These are phyloP conservation scores for Alces alces DNA, from an alignment of 2,113 vertebrate species.

Conservation along the genomic window DNA sequence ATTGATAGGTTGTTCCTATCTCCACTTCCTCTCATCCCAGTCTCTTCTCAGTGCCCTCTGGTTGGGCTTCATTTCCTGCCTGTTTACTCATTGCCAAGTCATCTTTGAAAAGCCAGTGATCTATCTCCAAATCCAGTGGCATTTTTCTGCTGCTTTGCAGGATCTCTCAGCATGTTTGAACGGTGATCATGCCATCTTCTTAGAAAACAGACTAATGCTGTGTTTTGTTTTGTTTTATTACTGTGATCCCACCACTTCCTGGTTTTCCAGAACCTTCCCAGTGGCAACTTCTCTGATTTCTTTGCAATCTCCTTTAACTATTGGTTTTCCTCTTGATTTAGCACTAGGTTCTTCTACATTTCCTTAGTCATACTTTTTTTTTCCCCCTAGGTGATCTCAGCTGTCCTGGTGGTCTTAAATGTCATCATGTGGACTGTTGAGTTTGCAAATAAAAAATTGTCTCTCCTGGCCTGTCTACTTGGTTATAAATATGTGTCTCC, in stretches of 20 bases:
- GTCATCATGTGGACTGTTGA: neutral
- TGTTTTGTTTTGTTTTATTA: neutral
- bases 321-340: neutral
- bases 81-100: neutral
- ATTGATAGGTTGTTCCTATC: neutral
- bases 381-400: neutral
- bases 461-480: neutral
- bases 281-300: neutral
- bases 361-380: neutral
- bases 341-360: neutral
- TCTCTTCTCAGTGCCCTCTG: neutral
- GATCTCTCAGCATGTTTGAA: neutral
- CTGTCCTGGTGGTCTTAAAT: neutral
- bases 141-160: neutral
- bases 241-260: neutral
- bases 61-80: neutral
- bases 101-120: neutral
- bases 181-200: neutral
- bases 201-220: neutral
- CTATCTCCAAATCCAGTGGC: neutral
- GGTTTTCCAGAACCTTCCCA: neutral
- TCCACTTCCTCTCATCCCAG: neutral
- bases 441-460: neutral
- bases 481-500: neutral
- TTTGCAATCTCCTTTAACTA: neutral